A percentile compares a stretch with the other conserved stretches of the same genome.
These are phyloP conservation scores for Calephelis virginiensis DNA, from an alignment of 1,140 invertebrate species.

Conservation along the genomic window DNA sequence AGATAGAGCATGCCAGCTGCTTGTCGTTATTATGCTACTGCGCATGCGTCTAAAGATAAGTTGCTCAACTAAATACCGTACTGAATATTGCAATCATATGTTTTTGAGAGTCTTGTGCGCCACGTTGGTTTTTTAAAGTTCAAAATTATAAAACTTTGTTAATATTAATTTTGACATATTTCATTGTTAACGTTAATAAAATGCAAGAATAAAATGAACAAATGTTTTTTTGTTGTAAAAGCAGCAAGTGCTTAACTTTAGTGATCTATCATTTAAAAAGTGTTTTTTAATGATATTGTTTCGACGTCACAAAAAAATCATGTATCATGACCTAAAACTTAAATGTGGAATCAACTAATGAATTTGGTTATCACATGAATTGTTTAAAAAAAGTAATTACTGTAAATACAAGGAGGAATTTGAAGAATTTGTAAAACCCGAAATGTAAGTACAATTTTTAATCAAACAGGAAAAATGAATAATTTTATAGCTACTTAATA, in stretches of 20 bases:
- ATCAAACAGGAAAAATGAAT: constrained; percentile 15
- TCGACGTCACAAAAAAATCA: constrained; percentile 18
- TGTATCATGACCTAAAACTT: constrained; percentile 17
- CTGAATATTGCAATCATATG: constrained; percentile 19
- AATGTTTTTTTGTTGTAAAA: constrained; percentile 23
- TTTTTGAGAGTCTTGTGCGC: constrained; percentile 23
- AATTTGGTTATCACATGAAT: constrained; percentile 20
- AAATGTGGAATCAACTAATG: constrained; percentile 18
- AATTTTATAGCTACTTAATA: constrained; percentile 19
- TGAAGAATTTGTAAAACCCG: constrained; percentile 21
- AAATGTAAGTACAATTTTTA: constrained; percentile 19
- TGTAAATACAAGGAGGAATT: constrained; percentile 20
- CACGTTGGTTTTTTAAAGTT: constrained; percentile 22
- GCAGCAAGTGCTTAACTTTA: constrained; percentile 22
- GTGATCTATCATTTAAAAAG: constrained; percentile 21
- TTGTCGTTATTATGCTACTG: constrained; percentile 12
- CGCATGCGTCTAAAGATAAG: constrained; percentile 10
- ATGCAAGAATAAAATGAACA: constrained; percentile 25
- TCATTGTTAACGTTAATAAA: constrained; percentile 25
- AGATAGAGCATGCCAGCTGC: constrained; percentile 13
- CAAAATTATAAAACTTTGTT: constrained; percentile 24
- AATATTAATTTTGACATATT: constrained; percentile 22
- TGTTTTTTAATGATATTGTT: constrained; percentile 21
- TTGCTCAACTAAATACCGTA: constrained; percentile 7
- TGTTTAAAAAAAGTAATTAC: constrained; percentile 20